A percentile compares a stretch with the other conserved stretches of the same genome.
These are phyloP conservation scores for Panthera leo DNA, from an alignment of 2,113 vertebrate genomes.

Conservation along the genomic window DNA sequence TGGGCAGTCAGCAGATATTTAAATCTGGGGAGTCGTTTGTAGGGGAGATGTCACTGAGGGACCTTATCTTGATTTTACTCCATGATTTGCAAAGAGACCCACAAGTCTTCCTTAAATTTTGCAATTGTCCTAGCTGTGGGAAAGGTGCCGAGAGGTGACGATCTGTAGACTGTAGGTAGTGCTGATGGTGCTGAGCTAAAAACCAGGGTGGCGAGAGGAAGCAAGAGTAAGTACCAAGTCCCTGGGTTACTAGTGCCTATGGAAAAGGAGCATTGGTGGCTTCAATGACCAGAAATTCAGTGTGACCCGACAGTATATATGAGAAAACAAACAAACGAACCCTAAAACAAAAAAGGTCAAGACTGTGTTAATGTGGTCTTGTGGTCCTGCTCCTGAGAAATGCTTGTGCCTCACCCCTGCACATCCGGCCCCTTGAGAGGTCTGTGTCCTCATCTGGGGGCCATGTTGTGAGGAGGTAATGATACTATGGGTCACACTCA, in stretches of 20 bases:
- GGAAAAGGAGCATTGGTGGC: not conserved
- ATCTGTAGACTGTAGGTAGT: not conserved
- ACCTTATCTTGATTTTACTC: not conserved
- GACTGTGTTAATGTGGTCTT: not conserved
- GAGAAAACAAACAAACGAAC: not conserved
- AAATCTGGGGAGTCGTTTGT: not conserved
- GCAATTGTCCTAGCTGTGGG: not conserved
- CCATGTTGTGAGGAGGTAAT: not conserved
- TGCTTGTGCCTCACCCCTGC: accelerated
- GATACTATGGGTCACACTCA: not conserved
- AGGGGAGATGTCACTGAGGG: not conserved
- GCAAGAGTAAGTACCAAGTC: accelerated
- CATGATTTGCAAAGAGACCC: not conserved
- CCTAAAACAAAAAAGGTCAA: not conserved
- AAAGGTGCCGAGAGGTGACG: not conserved
- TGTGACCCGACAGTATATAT: not conserved
- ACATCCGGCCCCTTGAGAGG: not conserved
- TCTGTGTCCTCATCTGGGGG: not conserved
- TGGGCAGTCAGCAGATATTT: not conserved
- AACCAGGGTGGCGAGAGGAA: not conserved
- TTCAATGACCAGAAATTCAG: not conserved
- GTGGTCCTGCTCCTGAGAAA: not conserved
- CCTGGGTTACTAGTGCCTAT: not conserved
- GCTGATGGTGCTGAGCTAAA: not conserved
- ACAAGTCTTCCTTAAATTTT: not conserved